Evolutionary conservation across 2,888 invertebrate genomes (phyloP), one percentile per base, ranked within the genome.

Genomic region (Hofmannophila pseudospretella): DNA sequence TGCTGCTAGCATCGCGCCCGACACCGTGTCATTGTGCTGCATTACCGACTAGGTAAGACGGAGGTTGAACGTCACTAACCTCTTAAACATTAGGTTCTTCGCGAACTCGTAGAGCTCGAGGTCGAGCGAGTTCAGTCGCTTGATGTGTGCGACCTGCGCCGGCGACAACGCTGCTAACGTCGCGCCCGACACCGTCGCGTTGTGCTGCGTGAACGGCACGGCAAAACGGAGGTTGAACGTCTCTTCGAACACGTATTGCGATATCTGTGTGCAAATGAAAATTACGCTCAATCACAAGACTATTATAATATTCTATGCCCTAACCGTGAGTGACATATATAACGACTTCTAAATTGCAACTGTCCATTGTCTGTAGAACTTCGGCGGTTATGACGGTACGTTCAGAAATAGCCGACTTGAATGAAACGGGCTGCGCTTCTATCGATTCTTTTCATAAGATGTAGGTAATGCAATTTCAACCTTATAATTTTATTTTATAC

Each of bases 71-170:
- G 44, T 10, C 7, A 51, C 63, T 58, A 51, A 91, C 91, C 91
- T 89, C 75, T 93, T 91, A 56, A 94, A 92, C 75, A 98, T 92
- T 49, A 98, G 89, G 68, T 92, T 92, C 76, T 94, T 94, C 34
- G 98, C 98, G 84, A 94, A 99, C 50, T 94, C 92, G 74, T 99
- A 99, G 36, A 99, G 89, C 81, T 97, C 94, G 39, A 97, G 88
- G 76, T 99, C 99, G 48, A 99, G 88, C 44, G 92, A 90, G 88
- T 98, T 99, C 49, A 96, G 89, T 58, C 91, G 88, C 54, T 91
- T 90, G 57, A 98, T 92, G 67, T 89, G 90, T 14, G 91, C 88
- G 44, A 95, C 87, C 71, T 96, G 95, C 43, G 91, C 89, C 0
- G 91, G 86, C 22, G 92, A 91, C 42, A 98, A 88, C 41, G 93